Conservation (phyloP, 2,888 invertebrate species). For the Nemotelus pantherinus region DNA sequence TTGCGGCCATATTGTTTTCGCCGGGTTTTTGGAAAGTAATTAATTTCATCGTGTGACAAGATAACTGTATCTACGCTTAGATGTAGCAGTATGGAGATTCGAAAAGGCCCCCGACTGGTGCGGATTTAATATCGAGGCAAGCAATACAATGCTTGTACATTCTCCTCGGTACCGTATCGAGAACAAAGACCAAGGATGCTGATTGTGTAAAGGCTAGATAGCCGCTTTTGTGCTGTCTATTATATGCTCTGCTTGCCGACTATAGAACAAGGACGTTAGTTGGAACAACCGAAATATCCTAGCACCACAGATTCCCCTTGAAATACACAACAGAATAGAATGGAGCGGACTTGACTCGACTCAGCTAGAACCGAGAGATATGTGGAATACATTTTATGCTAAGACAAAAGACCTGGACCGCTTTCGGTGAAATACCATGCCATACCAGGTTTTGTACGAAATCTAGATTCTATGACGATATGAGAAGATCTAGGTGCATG, state of each 20-base stretch:
- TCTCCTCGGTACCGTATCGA: not conserved
- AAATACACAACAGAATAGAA: conserved; percentile 25
- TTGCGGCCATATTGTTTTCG: conserved; percentile 55
- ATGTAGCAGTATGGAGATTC: not conserved
- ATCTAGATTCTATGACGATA: conserved; percentile 2
- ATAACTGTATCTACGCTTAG: conserved; percentile 19
- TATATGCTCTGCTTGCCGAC: not conserved
- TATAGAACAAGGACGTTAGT: not conserved
- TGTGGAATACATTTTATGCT: conserved; percentile 28
- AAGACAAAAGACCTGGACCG: conserved; percentile 34
- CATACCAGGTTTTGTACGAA: not conserved
- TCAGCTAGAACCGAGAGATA: conserved; percentile 1
- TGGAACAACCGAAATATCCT: conserved; percentile 32
- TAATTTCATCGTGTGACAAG: conserved; percentile 55
- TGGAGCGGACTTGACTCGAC: not conserved
- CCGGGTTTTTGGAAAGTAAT: conserved; percentile 55
- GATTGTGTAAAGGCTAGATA: conserved; percentile 22
- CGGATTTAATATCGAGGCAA: too few relatives aligned
- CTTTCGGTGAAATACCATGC: conserved; percentile 18
- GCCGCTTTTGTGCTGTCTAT: conserved; percentile 4
- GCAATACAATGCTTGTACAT: too few relatives aligned
- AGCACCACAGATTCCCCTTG: conserved; percentile 28
- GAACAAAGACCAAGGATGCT: conserved; percentile 32
- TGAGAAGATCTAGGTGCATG: conserved; percentile 39
- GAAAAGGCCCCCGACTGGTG: not conserved